Percentiles rank a stretch among this genome's conserved stretches.
phyloP scores from a whole-genome alignment of 2,888 invertebrate genomes.

The Catotricha subobsoleta region DNA sequence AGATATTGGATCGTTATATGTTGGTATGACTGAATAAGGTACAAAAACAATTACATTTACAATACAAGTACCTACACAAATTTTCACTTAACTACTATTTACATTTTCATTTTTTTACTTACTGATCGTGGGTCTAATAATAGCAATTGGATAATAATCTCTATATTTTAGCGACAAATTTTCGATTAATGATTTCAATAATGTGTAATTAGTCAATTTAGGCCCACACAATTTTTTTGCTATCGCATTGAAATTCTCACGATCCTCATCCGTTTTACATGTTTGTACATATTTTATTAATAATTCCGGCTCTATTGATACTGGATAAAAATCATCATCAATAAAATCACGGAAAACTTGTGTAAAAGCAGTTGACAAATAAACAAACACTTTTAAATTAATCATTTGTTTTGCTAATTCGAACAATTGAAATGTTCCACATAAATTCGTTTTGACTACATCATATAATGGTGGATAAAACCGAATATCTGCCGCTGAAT shows the following conservation, averaged over 20 bases:
- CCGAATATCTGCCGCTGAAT: constrained; percentile 17
- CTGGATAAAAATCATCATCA: constrained; percentile 15
- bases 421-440: constrained; percentile 16
- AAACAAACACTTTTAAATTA: constrained; percentile 11
- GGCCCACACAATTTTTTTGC: constrained; percentile 14
- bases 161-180: constrained; percentile 14
- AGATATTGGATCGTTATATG: constrained; percentile 16
- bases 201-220: constrained; percentile 18
- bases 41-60: neutral
- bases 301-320: constrained; percentile 14
- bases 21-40: constrained; percentile 13
- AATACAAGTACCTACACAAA: neutral
- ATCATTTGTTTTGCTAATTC: constrained; percentile 12
- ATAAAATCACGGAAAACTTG: constrained; percentile 2
- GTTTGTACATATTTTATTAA: constrained; percentile 13
- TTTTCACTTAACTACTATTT: neutral
- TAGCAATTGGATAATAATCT: constrained; percentile 12
- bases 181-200: constrained; percentile 16
- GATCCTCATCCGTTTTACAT: neutral
- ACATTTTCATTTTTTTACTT: neutral
- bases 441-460: constrained; percentile 13
- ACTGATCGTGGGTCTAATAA: constrained; percentile 15
- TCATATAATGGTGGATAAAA: constrained; percentile 15
- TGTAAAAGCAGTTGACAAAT: constrained; percentile 18
- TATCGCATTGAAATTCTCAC: constrained; percentile 10